A percentile compares a stretch with the other conserved stretches of the same genome.
phyloP scores from a whole-genome alignment of 2,113 vertebrate species.

The Mystacornis crossleyi region DNA sequence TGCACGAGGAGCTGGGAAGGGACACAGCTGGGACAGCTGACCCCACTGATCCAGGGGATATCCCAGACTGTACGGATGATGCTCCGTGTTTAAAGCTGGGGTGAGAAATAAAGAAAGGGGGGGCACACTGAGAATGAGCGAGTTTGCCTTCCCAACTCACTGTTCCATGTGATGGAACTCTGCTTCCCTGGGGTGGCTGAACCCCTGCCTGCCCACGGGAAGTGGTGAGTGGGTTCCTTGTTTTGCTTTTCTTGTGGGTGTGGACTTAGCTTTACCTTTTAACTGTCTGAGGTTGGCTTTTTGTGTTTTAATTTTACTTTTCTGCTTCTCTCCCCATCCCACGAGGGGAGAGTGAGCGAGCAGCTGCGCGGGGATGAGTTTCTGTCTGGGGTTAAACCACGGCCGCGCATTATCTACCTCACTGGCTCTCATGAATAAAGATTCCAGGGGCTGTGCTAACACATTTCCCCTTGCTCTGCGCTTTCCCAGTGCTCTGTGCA shows the following conservation, averaged over 20 bases:
- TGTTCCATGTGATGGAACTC: background rate
- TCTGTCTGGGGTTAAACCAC: background rate
- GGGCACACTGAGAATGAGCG: background rate
- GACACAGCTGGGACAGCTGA: background rate
- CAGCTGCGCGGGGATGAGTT: background rate
- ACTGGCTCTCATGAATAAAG: background rate
- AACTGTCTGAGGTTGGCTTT: no score
- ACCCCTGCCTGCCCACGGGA: background rate
- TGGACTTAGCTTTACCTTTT: background rate
- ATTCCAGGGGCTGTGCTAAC: background rate
- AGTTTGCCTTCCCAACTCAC: background rate
- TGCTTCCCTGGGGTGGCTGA: background rate
- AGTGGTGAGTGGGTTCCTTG: background rate
- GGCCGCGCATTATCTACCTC: background rate
- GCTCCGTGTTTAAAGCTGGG: background rate
- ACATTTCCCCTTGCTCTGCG: background rate
- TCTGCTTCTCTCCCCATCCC: background rate
- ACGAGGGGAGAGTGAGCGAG: accelerated
- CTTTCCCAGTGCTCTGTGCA: background rate
- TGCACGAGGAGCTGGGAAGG: background rate
- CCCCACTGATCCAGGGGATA: background rate
- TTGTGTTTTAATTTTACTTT: background rate
- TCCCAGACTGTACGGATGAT: background rate
- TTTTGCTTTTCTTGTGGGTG: background rate
- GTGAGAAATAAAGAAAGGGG: background rate